phyloP scores from a whole-genome alignment of 2,797 vertebrate genomes.

The Erpetoichthys calabaricus region DNA sequence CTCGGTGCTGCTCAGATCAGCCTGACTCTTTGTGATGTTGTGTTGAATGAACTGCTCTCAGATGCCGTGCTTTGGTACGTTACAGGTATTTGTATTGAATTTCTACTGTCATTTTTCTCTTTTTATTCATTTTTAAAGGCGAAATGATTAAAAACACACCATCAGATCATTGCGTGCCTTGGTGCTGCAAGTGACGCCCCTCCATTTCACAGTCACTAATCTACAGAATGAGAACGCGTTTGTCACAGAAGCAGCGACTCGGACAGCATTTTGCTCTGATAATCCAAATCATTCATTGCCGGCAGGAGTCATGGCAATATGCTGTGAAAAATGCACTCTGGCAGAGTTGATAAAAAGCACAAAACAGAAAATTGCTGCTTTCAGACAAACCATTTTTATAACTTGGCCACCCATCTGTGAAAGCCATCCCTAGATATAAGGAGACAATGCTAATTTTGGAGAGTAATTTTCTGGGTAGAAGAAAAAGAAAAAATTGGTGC shows the following conservation, averaged over 20 bases:
- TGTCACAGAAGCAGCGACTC: conserved; percentile 13
- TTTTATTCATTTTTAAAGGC: not conserved
- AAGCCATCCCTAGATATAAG: conserved; percentile 18
- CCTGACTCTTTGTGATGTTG: no score
- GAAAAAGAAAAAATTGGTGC: conserved; percentile 31
- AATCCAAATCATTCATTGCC: conserved; percentile 30
- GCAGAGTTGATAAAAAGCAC: conserved; percentile 12
- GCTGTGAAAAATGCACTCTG: conserved; percentile 10
- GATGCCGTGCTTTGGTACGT: no score
- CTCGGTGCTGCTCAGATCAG: no score
- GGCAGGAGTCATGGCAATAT: conserved; percentile 16
- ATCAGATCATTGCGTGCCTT: conserved; percentile 8
- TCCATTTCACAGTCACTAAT: conserved; percentile 2
- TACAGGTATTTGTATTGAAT: no score
- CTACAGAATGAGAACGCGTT: conserved; percentile 9
- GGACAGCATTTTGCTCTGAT: conserved; percentile 26
- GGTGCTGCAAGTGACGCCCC: conserved; percentile 1
- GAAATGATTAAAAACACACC: not conserved
- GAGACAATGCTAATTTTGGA: conserved; percentile 9
- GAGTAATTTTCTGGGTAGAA: conserved; percentile 35
- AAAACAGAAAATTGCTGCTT: conserved; percentile 21
- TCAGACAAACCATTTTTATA: conserved; percentile 20
- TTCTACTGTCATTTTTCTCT: no score
- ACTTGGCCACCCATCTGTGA: conserved; percentile 21
- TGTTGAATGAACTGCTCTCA: no score